Conservation (phyloP, 35 echinoderm and acorn worm genomes). For the Strongylocentrotus purpuratus region DNA sequence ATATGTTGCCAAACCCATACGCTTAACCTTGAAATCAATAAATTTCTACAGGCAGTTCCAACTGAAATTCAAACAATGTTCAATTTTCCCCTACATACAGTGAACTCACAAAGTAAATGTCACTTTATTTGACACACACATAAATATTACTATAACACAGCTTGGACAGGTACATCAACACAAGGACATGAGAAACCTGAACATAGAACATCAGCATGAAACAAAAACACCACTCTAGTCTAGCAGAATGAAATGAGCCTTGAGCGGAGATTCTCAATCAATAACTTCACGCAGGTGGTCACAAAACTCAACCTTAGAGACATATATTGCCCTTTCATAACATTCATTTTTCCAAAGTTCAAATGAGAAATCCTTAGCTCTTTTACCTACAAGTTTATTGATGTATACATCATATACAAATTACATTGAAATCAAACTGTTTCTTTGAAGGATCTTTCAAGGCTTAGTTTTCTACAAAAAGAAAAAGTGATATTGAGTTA, state of each 20-base stretch:
- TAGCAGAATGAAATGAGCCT: background rate
- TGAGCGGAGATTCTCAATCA: background rate
- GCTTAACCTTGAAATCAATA: too few species aligned
- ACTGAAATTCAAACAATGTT: too few species aligned
- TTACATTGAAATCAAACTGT: background rate
- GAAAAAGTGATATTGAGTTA: background rate
- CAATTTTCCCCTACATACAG: too few species aligned
- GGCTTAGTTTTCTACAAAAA: background rate
- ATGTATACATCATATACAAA: background rate
- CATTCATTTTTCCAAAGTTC: background rate
- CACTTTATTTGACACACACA: too few species aligned
- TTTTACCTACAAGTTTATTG: background rate
- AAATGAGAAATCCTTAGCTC: background rate
- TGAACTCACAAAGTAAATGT: too few species aligned
- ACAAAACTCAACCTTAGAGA: background rate
- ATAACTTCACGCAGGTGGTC: background rate
- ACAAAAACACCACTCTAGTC: background rate
- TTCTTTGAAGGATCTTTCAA: background rate
- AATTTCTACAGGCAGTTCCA: too few species aligned
- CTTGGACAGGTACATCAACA: background rate
- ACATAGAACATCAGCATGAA: background rate
- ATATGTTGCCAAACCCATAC: too few species aligned
- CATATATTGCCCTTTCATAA: constrained; percentile 2
- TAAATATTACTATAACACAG: background rate
- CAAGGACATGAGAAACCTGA: background rate